A percentile compares a stretch with the other conserved stretches of the same genome.
Evolutionary conservation across 2,888 invertebrate genomes (phyloP).

Genomic region (Pycnomerus fuliginosus): DNA sequence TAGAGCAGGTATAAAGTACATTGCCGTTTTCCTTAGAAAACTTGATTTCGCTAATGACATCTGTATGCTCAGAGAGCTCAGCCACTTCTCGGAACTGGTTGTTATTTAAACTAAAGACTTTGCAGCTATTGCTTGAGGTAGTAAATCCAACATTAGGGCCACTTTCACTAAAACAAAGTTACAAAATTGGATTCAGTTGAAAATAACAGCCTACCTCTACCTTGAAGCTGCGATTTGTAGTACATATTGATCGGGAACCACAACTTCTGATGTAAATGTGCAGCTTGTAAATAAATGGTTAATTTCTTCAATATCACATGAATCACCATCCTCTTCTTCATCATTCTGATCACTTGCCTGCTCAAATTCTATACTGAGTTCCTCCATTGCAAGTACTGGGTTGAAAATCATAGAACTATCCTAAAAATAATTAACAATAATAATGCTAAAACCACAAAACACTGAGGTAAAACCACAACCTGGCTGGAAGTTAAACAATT

Average conservation of each 20-base stretch:
- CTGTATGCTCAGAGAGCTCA: slow-evolving; percentile 54
- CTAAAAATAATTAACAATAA: too few species aligned
- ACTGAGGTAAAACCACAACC: too few species aligned
- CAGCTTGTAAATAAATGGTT: slow-evolving; percentile 41
- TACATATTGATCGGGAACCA: slow-evolving; percentile 60
- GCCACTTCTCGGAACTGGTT: slow-evolving; percentile 43
- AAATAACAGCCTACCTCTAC: slow-evolving; percentile 49
- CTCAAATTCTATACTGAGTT: too few species aligned
- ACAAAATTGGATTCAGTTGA: slow-evolving; percentile 7
- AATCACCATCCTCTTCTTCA: slow-evolving; percentile 42
- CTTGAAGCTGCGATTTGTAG: slow-evolving; percentile 60
- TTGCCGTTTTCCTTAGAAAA: slow-evolving; percentile 60
- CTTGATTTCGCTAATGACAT: slow-evolving; percentile 58
- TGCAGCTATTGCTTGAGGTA: slow-evolving; percentile 54
- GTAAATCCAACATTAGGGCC: slow-evolving; percentile 55
- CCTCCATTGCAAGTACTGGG: slow-evolving; percentile 13
- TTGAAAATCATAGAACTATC: too few species aligned
- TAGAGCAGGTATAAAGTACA: slow-evolving; percentile 60
- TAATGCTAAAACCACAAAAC: background rate
- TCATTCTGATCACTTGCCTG: slow-evolving; percentile 16
- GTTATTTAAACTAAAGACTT: slow-evolving; percentile 55
- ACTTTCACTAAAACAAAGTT: slow-evolving; percentile 41
- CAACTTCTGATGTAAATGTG: slow-evolving; percentile 55
- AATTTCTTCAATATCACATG: slow-evolving; percentile 37
- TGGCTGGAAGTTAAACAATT: too few species aligned